A percentile compares a stretch with the other conserved stretches of the same genome.
These are phyloP conservation scores for Colistium nudipinnis DNA, from an alignment of 2,113 vertebrate genomes.

Conservation along the genomic window DNA sequence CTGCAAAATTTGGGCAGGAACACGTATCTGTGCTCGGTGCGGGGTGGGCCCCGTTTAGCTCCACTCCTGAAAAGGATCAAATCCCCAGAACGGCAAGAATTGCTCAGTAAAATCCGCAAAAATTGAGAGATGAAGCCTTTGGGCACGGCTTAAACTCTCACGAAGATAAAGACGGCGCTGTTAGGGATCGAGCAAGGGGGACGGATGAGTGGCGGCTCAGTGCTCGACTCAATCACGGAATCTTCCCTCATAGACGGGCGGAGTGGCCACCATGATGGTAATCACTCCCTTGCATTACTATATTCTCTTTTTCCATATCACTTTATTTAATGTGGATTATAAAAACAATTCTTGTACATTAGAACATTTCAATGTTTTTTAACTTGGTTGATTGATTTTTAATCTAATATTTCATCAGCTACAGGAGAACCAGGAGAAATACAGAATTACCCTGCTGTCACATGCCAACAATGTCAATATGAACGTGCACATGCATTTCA, in stretches of 20 bases:
- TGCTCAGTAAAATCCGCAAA: conserved; percentile 24
- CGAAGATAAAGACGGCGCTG: conserved; percentile 30
- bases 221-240: conserved; percentile 3
- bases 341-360: no score
- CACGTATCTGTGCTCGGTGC: not conserved
- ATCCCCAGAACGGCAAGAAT: not conserved
- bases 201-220: conserved; percentile 21
- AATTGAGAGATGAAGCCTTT: conserved; percentile 28
- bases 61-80: not conserved
- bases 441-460: no score
- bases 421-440: no score
- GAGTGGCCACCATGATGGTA: no score
- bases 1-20: not conserved
- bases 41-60: not conserved
- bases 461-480: no score
- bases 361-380: no score
- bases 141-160: not conserved
- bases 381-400: no score
- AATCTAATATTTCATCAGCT: no score
- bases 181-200: conserved; percentile 4
- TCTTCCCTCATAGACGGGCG: conserved; percentile 5
- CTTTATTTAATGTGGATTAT: no score
- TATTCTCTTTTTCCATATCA: no score
- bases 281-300: no score
- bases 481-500: no score